A percentile compares a stretch with the other conserved stretches of the same genome.
Conservation (phyloP, 2,797 vertebrate species). For the Oreortyx pictus region DNA sequence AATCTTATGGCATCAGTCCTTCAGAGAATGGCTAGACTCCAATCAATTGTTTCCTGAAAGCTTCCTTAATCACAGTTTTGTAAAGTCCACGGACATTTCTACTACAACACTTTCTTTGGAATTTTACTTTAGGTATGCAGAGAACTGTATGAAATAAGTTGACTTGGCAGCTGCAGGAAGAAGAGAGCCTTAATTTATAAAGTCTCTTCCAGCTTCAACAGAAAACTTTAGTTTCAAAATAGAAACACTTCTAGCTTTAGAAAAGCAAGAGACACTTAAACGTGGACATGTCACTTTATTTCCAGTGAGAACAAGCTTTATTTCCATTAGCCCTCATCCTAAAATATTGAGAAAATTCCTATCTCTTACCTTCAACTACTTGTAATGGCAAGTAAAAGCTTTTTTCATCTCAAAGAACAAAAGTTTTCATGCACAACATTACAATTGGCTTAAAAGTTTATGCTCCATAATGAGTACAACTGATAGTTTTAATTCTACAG, state of each 20-base stretch:
- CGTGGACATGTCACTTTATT: neutral
- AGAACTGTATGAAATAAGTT: neutral
- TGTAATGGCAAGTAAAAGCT: neutral
- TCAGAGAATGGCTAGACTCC: neutral
- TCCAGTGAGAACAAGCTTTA: neutral
- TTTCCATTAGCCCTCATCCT: neutral
- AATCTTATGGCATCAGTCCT: neutral
- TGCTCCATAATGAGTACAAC: neutral
- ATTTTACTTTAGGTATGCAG: neutral
- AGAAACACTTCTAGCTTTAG: neutral
- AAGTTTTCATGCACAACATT: neutral
- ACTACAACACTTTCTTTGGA: neutral
- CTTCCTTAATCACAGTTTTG: neutral
- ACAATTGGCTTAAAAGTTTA: neutral
- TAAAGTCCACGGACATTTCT: neutral
- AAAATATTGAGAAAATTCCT: neutral
- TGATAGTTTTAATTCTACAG: neutral
- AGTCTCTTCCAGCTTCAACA: neutral
- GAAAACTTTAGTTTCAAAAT: neutral
- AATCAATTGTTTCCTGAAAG: neutral
- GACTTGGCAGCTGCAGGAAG: neutral
- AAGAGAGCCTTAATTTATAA: neutral
- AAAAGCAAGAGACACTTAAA: neutral
- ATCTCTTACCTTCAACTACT: neutral
- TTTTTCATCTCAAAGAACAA: neutral